A percentile compares a stretch with the other conserved stretches of the same genome.
These are phyloP conservation scores for Centropristis striata DNA, from an alignment of 2,113 vertebrate genomes.

Conservation along the genomic window DNA sequence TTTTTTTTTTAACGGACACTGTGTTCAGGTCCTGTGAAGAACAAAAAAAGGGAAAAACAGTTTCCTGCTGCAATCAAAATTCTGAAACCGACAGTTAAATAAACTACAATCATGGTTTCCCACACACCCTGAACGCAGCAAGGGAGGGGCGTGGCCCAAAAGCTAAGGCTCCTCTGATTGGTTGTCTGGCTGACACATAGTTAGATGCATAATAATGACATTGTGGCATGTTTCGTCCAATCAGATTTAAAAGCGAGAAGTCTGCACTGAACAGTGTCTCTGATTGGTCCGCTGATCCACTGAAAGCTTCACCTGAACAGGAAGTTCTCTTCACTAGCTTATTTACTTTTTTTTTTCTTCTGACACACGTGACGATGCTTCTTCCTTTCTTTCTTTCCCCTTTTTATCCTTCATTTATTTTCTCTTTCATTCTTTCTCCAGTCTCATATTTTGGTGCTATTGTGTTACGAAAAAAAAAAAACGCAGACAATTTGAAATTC, in stretches of 20 bases:
- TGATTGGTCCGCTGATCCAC: constrained; percentile 57
- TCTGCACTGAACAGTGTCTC: neutral
- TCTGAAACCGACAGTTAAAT: neutral
- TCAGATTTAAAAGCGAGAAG: constrained; percentile 13
- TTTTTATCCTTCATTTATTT: too few relatives aligned
- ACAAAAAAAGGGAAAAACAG: neutral
- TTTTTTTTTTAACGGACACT: neutral
- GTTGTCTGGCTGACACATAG: neutral
- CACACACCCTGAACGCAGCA: constrained; percentile 42
- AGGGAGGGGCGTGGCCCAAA: neutral
- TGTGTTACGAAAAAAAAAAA: too few relatives aligned
- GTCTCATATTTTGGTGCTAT: too few relatives aligned
- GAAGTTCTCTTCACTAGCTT: neutral
- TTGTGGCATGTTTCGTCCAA: constrained; percentile 3
- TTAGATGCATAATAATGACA: neutral
- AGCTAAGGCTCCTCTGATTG: constrained; percentile 20
- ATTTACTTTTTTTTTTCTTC: neutral
- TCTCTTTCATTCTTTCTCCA: too few relatives aligned
- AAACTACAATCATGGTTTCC: neutral
- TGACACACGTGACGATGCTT: too few relatives aligned
- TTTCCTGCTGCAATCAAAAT: neutral
- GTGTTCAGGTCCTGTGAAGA: constrained; percentile 8
- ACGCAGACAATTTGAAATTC: too few relatives aligned
- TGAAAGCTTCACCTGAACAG: constrained; percentile 38
- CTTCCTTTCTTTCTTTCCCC: neutral